Percentiles rank a stretch among this genome's conserved stretches.
phyloP scores from a whole-genome alignment of 2,888 invertebrate species.

The Ochropleura plecta region DNA sequence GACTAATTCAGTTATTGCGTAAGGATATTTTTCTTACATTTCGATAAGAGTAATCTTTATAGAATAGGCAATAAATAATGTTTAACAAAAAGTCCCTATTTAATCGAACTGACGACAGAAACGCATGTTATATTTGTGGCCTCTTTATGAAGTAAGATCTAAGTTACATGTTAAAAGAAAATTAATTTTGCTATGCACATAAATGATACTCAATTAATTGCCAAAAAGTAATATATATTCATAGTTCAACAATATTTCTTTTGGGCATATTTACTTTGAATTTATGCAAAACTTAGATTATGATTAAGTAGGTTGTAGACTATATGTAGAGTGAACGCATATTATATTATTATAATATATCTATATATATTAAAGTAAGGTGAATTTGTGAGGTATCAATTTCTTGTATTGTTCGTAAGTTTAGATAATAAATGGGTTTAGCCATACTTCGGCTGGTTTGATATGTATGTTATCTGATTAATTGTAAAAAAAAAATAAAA shows the following conservation, averaged over 20 bases:
- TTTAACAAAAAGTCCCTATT: constrained; percentile 90
- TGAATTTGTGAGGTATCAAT: constrained; percentile 91
- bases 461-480: constrained; percentile 91
- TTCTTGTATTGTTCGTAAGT: constrained; percentile 91
- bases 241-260: constrained; percentile 91
- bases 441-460: constrained; percentile 91
- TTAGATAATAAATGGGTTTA: constrained; percentile 91
- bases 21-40: constrained; percentile 90
- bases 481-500: constrained; percentile 88
- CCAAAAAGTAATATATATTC: constrained; percentile 91
- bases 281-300: constrained; percentile 90
- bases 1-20: constrained; percentile 89
- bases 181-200: constrained; percentile 91
- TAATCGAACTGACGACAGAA: constrained; percentile 91
- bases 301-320: constrained; percentile 90
- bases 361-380: constrained; percentile 89
- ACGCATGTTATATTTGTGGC: constrained; percentile 91
- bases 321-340: constrained; percentile 90
- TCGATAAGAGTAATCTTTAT: constrained; percentile 89
- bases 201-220: constrained; percentile 91
- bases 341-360: constrained; percentile 87
- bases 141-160: constrained; percentile 90
- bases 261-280: constrained; percentile 91
- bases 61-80: constrained; percentile 89
- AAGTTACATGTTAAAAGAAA: constrained; percentile 90